Evolutionary conservation across 2,888 invertebrate genomes (phyloP).

Genomic region (Neoscelio sp.): DNA sequence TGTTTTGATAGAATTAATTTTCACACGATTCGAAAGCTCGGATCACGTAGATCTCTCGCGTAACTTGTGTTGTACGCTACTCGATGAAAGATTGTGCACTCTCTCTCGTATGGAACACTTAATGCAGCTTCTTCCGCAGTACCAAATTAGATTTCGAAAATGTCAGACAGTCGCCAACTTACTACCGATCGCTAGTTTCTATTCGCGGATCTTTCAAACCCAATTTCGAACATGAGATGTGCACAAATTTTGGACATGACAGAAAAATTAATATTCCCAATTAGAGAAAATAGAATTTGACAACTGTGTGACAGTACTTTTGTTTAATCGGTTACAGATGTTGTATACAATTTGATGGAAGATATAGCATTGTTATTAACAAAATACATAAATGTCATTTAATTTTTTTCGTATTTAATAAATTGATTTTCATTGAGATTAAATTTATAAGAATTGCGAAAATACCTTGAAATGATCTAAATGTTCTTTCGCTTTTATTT

Average conservation of each 20-base stretch:
- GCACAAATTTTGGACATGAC: too few relatives aligned
- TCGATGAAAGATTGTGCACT: slow-evolving; percentile 67
- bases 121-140: slow-evolving; percentile 74
- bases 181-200: slow-evolving; percentile 65
- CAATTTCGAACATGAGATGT: slow-evolving; percentile 46
- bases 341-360: too few relatives aligned
- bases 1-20: neutral
- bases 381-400: slow-evolving; percentile 9
- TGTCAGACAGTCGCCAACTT: slow-evolving; percentile 80
- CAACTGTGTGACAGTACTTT: too few relatives aligned
- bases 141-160: slow-evolving; percentile 80
- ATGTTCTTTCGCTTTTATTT: slow-evolving; percentile 88
- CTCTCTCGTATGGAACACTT: slow-evolving; percentile 69
- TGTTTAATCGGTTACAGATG: too few relatives aligned
- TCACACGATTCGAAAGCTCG: neutral
- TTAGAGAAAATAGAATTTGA: neutral
- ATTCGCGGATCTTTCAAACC: slow-evolving; percentile 62
- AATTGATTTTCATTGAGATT: slow-evolving; percentile 5
- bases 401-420: slow-evolving; percentile 13
- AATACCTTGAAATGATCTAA: slow-evolving; percentile 85
- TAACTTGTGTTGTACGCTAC: slow-evolving; percentile 30
- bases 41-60: slow-evolving; percentile 19
- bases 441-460: neutral
- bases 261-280: neutral
- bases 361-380: too few relatives aligned